phyloP scores from a whole-genome alignment of 2,113 vertebrate species.

The Girardinichthys multiradiatus region DNA sequence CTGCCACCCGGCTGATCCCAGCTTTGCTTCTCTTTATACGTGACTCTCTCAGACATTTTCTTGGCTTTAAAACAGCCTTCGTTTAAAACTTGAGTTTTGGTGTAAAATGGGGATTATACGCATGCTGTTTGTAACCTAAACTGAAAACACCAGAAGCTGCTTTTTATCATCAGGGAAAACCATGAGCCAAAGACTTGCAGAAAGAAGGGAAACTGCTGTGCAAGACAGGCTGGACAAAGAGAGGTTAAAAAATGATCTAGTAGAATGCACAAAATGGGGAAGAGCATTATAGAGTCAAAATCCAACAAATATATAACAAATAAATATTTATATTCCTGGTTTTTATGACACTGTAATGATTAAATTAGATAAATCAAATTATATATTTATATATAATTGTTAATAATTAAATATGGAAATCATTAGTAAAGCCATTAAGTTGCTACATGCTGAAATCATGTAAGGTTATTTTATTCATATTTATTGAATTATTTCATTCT shows the following conservation, averaged over 20 bases:
- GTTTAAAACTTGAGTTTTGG: conserved; percentile 59
- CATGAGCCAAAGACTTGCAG: conserved; percentile 27
- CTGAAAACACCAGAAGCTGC: conserved; percentile 62
- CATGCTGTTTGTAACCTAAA: conserved; percentile 56
- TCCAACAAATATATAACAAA: no score
- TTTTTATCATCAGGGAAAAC: conserved; percentile 57
- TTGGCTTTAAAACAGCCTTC: conserved; percentile 62
- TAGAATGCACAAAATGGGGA: background rate
- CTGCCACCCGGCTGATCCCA: conserved; percentile 73
- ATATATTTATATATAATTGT: no score
- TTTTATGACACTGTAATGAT: no score
- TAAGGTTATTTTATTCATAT: no score
- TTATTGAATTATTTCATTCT: no score
- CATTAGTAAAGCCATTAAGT: no score
- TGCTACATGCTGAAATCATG: no score
- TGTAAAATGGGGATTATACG: conserved; percentile 78
- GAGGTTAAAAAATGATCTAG: background rate
- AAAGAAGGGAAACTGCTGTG: conserved; percentile 1
- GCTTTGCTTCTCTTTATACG: conserved; percentile 50
- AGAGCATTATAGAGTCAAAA: no score
- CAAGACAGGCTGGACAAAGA: background rate
- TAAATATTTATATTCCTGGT: no score
- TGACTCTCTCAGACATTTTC: conserved; percentile 55
- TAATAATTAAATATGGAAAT: no score
- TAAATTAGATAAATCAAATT: no score